Evolutionary conservation across 2,797 vertebrate species (phyloP), one percentile per base, ranked within the genome.

Genomic region (Darevskia nairensis): DNA sequence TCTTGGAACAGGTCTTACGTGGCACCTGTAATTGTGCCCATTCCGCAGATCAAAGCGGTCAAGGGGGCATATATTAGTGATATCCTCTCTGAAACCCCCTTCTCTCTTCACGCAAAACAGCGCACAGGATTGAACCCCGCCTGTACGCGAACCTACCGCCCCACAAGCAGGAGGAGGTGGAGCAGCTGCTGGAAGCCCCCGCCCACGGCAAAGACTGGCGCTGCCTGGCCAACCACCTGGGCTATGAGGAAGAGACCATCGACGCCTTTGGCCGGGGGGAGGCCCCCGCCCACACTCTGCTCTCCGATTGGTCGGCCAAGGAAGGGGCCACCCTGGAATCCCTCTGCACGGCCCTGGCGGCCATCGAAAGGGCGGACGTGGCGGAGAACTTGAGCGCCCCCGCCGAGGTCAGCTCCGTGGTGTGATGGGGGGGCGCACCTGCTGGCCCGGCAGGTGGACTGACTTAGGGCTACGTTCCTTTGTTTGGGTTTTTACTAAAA

Each of bases 231-330:
- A 84, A 90, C 11, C 95, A 66, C 1, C 93, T 98, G 92, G 98
- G 98, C 88, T 99, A 98, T 27, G 96, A 97, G 86, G 93, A 97
- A 2, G 97, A 98, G 9, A 96, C 97, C 87, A 95, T 98, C 90
- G 97, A 98, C 86, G 89, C 96, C 93, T 97, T 98, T 25, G 97
- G 96, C 50, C 93, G 86, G 0, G 97, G 97, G 8, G 97, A 97
- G 88, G 96, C 96, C 29, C 98, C 98, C 0, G 88, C 97, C 61
- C 97, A 94, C 94, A 97, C 98, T 0, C 97, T 98, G 32, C 97
- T 98, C 81, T 97, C 97, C 19, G 96, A 98, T 95, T 99, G 98
- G 98, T 97, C 97, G 3, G 91, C 95, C 90, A 96, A 96, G 61
- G 97, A 97, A 25, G 97, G 97, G 85, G 97, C 98, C 90, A 97